Base-by-base conservation (phyloP, 2,888 invertebrate species). In the Agrotis clavis region DNA sequence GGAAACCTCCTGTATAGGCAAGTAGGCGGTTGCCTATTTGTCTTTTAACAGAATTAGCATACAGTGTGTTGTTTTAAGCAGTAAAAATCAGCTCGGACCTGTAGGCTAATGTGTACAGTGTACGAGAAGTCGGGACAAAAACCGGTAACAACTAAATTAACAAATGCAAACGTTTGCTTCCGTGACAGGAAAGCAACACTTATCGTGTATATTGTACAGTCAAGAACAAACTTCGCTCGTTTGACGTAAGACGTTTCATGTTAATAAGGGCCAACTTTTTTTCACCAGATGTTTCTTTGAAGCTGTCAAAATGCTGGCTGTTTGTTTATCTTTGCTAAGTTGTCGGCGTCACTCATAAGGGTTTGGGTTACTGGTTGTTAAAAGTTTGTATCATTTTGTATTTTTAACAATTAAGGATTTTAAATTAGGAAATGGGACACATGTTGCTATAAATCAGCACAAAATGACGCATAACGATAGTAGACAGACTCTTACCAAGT, bases 141-240 rank as follows among this genome's bases (percentile, higher is more conserved):
- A 89, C 91, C 88, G 90, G 91, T 90, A 91, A 90, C 90, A 91
- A 91, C 92, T 92, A 90, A 94, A 92, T 95, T 92, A 93, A 91
- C 90, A 88, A 91, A 92, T 90, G 90, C 87, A 89, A 90, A 87
- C 89, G 88, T 85, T 87, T 87, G 90, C 90, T 92, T 93, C 92
- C 92, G 90, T 85, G 83, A 88, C 95, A 95, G 95, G 95, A 95
- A 94, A 93, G 90, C 89, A 89, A 90, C 92, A 94, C 93, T 95
- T 94, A 93, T 90, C 90, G 90, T 88, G 87, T 87, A 87, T 85
- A 90, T 83, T 87, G 90, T 86, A 90, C 87, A 73, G 87, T 85
- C 74, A 79, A 82, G 82, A 87, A 86, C 84, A 75, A 83, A 86
- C 74, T 77, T 72, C 67, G 69, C 73, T 79, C 71, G 67, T 59